Evolutionary conservation across 2,888 invertebrate genomes (phyloP).

Genomic region (Ophion ellenae): DNA sequence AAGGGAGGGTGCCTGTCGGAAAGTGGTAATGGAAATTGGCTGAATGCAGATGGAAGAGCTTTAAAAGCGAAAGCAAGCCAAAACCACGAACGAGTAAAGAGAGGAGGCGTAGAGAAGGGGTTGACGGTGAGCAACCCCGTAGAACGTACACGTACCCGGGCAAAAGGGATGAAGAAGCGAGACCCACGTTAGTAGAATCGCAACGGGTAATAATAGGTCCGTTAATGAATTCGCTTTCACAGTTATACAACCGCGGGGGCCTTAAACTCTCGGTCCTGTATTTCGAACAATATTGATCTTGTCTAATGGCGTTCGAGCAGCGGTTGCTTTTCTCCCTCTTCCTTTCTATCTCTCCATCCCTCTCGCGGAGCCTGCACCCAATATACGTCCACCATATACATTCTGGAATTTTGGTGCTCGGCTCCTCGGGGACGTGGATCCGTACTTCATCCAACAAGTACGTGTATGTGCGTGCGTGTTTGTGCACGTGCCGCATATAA

Average conservation of each 20-base stretch:
- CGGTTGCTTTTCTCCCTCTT: conserved; percentile 66
- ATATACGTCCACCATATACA: conserved; percentile 1
- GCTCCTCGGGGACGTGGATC: conserved; percentile 46
- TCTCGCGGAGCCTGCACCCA: background rate
- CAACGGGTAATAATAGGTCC: conserved; percentile 69
- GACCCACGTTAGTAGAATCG: conserved; percentile 74
- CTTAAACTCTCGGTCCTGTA: conserved; percentile 77
- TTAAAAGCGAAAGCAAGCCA: conserved; percentile 48
- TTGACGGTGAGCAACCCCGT: conserved; percentile 26
- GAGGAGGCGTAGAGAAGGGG: conserved; percentile 49
- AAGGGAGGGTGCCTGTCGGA: background rate
- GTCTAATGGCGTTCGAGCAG: conserved; percentile 80
- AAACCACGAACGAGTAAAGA: conserved; percentile 24
- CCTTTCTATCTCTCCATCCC: conserved; percentile 56
- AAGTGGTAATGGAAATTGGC: conserved; percentile 53
- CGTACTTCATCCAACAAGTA: conserved; percentile 15
- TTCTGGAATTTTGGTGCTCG: conserved; percentile 47
- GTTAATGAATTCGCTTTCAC: conserved; percentile 66
- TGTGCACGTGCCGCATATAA: conserved; percentile 33
- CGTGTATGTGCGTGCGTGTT: background rate
- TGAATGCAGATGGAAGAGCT: conserved; percentile 45
- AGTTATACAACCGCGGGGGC: conserved; percentile 64
- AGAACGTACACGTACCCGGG: conserved; percentile 44
- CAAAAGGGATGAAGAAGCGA: conserved; percentile 70
- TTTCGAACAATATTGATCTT: conserved; percentile 82